Base-by-base conservation (phyloP, 1,140 invertebrate genomes). In the Drosophila murphyi region DNA sequence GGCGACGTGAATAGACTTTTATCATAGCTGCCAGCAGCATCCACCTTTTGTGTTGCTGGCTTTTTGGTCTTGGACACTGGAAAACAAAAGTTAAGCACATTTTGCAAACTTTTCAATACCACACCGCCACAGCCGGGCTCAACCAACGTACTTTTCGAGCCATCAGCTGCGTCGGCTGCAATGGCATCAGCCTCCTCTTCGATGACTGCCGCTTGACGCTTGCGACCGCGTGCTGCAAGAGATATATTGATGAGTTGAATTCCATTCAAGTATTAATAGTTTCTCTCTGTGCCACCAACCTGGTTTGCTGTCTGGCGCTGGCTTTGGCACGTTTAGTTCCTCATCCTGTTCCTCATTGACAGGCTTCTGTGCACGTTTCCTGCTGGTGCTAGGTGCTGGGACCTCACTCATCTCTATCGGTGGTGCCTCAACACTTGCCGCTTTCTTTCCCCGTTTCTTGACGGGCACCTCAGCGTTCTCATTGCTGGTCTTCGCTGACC, bases 1-100 rank as follows among this genome's bases (percentile, higher is more conserved):
- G 87, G 77, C 20, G 78, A 41, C 5, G 60, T 72, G 10, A 96
- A 97, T 90, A 96, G 93, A 34, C 95, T 93, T 35, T 93, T 92
- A 55, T 94, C 92, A 64, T 94, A 95, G 81, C 94, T 92, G 29
- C 34, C 52, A 10, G 28, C 56, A 8, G 93, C 93, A 5, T 64
- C 70, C 28, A 12, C 32, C 50, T 88, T 87, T 20, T 63, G 52
- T 28, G 52, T 31, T 48, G 60, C 28, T 55, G 28, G 20, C 59
- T 81, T 85, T 67, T 83, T 83, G 45, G 45, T 12, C 61, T 86
- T 93, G 57, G 75, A 52, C 57, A 76, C 89, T 88, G 76, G 72
- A 92, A 86, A 80, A 90, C 88, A 89, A 45, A 77, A 88, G 78
- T 79, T 80, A 37, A 91, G 77, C 71, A 91, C 60, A 73, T 90